Evolutionary conservation across 2,113 vertebrate species (phyloP).

Genomic region (Leucopternis melanops): DNA sequence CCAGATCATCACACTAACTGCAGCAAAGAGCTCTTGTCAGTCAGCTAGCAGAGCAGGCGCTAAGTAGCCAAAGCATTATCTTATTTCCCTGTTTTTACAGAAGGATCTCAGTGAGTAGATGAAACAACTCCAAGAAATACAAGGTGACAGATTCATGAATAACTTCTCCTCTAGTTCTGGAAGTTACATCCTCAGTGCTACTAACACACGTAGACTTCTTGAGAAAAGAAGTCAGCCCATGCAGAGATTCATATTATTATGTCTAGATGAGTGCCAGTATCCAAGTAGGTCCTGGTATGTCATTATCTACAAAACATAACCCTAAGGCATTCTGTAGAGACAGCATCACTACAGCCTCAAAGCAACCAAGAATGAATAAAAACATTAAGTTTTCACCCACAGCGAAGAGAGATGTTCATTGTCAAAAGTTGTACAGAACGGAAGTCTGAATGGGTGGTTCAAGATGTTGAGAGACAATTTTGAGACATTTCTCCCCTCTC

Average conservation of each 20-base stretch:
- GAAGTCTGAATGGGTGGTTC: not conserved
- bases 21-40: not conserved
- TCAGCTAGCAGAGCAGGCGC: not conserved
- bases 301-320: not conserved
- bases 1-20: not conserved
- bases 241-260: not conserved
- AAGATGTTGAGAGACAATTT: not conserved
- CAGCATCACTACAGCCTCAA: not conserved
- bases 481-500: not conserved
- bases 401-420: rapidly evolving
- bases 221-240: not conserved
- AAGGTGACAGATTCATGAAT: not conserved
- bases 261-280: not conserved
- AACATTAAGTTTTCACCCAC: not conserved
- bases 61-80: not conserved
- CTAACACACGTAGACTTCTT: not conserved
- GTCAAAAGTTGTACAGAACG: not conserved
- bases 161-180: not conserved
- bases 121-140: not conserved
- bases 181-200: not conserved
- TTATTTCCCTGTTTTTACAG: not conserved
- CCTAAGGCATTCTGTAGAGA: not conserved
- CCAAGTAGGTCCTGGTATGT: not conserved
- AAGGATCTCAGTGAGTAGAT: not conserved
- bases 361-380: not conserved